Conservation (phyloP, 2,888 invertebrate genomes). For the Oxycera nigricornis region DNA sequence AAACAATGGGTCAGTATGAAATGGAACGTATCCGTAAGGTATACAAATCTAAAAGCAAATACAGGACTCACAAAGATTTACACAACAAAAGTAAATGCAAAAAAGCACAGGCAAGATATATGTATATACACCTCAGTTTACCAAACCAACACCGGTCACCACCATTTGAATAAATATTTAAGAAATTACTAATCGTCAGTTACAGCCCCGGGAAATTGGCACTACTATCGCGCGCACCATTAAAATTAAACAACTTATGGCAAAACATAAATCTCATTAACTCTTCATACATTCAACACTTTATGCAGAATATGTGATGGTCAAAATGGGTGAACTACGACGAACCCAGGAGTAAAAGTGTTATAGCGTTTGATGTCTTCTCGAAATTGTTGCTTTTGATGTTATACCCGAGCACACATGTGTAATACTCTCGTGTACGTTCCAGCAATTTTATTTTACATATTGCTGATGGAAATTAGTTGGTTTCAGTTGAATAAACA, state of each 20-base stretch:
- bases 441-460: conserved; percentile 18
- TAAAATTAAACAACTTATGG: background rate
- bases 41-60: background rate
- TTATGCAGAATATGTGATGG: too few species aligned
- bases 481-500: conserved; percentile 31
- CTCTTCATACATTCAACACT: background rate
- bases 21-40: background rate
- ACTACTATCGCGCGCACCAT: conserved; percentile 4
- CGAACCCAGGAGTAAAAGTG: too few species aligned
- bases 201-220: conserved; percentile 30
- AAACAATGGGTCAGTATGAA: background rate
- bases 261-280: conserved; percentile 8
- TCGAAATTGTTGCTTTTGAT: too few species aligned
- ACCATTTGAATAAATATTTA: conserved; percentile 36
- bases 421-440: background rate
- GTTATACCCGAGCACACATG: too few species aligned
- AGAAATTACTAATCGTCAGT: conserved; percentile 23
- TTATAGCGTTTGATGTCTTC: too few species aligned
- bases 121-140: background rate
- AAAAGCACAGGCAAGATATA: background rate
- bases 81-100: background rate
- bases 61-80: background rate
- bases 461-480: conserved; percentile 6
- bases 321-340: too few species aligned
- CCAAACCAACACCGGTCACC: background rate